Conservation (phyloP, 2,888 invertebrate species). For the Lithophane semibrunnea region DNA sequence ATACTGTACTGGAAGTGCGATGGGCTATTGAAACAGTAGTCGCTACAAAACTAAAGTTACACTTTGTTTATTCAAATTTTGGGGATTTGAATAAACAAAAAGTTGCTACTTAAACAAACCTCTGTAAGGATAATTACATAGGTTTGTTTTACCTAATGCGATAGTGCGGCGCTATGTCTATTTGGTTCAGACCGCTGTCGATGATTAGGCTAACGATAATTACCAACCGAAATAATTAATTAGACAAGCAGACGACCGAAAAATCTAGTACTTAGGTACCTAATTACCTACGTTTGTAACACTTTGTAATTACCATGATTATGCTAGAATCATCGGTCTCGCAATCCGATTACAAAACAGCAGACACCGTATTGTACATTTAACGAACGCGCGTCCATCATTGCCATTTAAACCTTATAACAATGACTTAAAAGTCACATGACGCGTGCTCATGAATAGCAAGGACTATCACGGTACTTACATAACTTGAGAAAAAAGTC, state of each 20-base stretch:
- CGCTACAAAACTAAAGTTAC: not conserved
- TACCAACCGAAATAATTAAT: not conserved
- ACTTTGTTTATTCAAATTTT: not conserved
- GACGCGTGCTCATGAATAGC: not conserved
- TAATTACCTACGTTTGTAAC: conserved; percentile 8
- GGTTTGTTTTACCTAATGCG: not conserved
- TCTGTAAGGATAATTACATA: too few species aligned
- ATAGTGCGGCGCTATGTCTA: not conserved
- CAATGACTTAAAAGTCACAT: not conserved
- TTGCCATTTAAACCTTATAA: conserved; percentile 12
- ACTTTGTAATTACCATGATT: conserved; percentile 15
- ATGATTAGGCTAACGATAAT: not conserved
- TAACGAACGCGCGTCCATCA: not conserved
- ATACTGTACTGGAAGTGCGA: too few species aligned
- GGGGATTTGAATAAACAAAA: too few species aligned
- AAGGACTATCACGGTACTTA: conserved; percentile 1
- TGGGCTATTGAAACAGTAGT: not conserved
- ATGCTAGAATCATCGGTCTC: not conserved
- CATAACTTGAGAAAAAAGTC: conserved; percentile 7
- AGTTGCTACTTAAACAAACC: too few species aligned
- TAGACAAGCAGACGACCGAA: not conserved
- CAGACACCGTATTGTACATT: not conserved
- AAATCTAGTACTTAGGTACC: not conserved
- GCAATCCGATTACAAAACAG: conserved; percentile 18
- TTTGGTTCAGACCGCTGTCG: not conserved